Evolutionary conservation across 2,888 invertebrate species (phyloP).

Genomic region (Eupithecia dodoneata): DNA sequence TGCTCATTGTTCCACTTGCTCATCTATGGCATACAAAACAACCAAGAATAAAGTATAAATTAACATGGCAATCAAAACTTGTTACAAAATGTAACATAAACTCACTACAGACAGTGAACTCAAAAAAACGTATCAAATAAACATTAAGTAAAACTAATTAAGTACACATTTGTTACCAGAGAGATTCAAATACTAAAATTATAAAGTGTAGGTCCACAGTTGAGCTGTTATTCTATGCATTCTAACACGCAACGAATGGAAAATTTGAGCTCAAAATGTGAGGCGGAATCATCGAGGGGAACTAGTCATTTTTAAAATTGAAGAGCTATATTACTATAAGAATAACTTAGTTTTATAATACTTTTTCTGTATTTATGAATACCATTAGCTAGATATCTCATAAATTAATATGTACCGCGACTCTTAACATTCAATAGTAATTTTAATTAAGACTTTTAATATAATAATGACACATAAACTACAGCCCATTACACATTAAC

Average conservation of each 20-base stretch:
- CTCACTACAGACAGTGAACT: not conserved
- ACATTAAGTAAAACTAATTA: conserved; percentile 27
- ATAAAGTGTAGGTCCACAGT: conserved; percentile 6
- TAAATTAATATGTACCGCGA: conserved; percentile 1
- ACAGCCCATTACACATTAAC: conserved; percentile 12
- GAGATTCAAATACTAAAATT: conserved; percentile 5
- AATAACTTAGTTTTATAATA: conserved; percentile 14
- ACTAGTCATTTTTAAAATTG: conserved; percentile 10
- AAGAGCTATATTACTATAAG: not conserved
- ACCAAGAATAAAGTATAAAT: conserved; percentile 9
- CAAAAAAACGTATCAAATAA: not conserved
- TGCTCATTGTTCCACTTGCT: conserved; percentile 8
- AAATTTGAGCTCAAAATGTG: conserved; percentile 22
- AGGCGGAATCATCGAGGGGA: conserved; percentile 26
- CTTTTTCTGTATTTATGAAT: conserved; percentile 14
- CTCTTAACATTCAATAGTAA: conserved; percentile 9
- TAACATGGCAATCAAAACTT: conserved; percentile 31
- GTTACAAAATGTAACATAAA: conserved; percentile 22
- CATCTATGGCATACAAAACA: not conserved
- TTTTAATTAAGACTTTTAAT: conserved; percentile 19
- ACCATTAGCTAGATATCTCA: conserved; percentile 3
- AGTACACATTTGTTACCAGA: conserved; percentile 18
- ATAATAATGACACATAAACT: conserved; percentile 13
- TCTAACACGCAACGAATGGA: conserved; percentile 1
- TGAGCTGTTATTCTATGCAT: conserved; percentile 21